Evolutionary conservation across 2,113 vertebrate species (phyloP), one percentile per base, ranked within the genome.

Genomic region (Misgurnus anguillicaudatus): DNA sequence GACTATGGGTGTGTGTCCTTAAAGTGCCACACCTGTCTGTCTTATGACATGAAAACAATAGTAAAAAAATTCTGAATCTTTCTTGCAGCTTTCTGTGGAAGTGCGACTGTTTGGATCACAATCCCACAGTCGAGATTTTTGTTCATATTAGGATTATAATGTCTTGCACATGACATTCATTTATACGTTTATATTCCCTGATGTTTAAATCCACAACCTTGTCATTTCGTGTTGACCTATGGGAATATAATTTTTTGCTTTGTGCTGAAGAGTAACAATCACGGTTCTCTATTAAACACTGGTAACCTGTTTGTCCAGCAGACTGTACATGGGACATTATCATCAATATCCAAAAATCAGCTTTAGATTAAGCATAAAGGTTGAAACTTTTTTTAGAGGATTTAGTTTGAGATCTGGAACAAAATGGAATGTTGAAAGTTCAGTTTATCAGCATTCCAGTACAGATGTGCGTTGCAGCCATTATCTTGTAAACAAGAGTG

Each of bases 401-500:
- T 42, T 76, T 6, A 19, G 39, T 74, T 38, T 48, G 13, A 45
- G 41, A 51, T 16, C 24, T 45, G 31, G 65, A 62, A 75, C 31
- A 62, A 4, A 21, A 62, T 72, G 84, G 89, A 93, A 92, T 92
- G 90, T 10, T 1, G 87, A 67, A n/a, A 0, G 82, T 36, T 89
- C 75, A 73, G 91, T 90, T 91, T 3, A 24, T 73, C 89, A 62
- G 61, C 92, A 91, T 92, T 92, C 90, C 86, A 82, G 39, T 21
- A 75, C 71, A 73, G 13, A 65, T 79, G 4, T 19, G 13, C n/a
- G 14, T 45, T 65, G 11, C 65, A 69, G 41, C 16, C 31, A 38
- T 10, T 0, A 24, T 38, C 70, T 53, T 55, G 58, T 61, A 78
- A 75, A 72, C 79, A 66, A 61, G 9, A 41, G 38, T 13, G 39